A percentile compares a stretch with the other conserved stretches of the same genome.
These are phyloP conservation scores for Osmerus mordax DNA, from an alignment of 2,113 vertebrate genomes.

Conservation along the genomic window DNA sequence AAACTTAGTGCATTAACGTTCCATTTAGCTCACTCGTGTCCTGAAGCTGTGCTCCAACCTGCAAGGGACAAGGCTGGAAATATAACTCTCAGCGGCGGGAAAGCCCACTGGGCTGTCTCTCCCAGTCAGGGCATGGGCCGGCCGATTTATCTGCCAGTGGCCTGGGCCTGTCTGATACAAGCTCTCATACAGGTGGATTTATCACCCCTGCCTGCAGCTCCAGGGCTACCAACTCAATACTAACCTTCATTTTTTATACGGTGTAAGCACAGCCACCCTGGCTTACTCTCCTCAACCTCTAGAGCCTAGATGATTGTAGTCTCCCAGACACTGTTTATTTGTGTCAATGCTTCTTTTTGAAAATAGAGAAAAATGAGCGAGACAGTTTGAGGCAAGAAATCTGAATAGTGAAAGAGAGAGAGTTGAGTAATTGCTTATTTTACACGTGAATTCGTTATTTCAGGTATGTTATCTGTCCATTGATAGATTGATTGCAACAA, in stretches of 20 bases:
- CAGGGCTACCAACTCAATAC: constrained; percentile 59
- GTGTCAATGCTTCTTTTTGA: constrained; percentile 49
- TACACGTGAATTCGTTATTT: too few species aligned
- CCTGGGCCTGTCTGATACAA: constrained; percentile 73
- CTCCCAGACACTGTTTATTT: constrained; percentile 50
- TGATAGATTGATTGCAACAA: too few species aligned
- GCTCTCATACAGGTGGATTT: constrained; percentile 76
- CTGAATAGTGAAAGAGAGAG: constrained; percentile 17
- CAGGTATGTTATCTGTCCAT: too few species aligned
- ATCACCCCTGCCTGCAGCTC: constrained; percentile 69
- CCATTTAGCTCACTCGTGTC: constrained; percentile 72
- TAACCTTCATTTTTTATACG: constrained; percentile 58
- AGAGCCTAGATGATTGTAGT: constrained; percentile 43
- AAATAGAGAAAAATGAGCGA: constrained; percentile 25
- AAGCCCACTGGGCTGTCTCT: constrained; percentile 68
- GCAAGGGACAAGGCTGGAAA: constrained; percentile 68
- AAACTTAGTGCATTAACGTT: constrained; percentile 75
- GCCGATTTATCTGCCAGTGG: constrained; percentile 77
- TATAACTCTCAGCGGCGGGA: constrained; percentile 68
- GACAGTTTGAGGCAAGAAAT: too few species aligned
- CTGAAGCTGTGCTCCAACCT: constrained; percentile 69
- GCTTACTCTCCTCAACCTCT: constrained; percentile 61
- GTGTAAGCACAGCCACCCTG: constrained; percentile 57
- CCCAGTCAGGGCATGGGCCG: constrained; percentile 60
- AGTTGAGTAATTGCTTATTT: neutral